Evolutionary conservation across 2,888 invertebrate species (phyloP).

Genomic region (Nemotelus nigrinus): DNA sequence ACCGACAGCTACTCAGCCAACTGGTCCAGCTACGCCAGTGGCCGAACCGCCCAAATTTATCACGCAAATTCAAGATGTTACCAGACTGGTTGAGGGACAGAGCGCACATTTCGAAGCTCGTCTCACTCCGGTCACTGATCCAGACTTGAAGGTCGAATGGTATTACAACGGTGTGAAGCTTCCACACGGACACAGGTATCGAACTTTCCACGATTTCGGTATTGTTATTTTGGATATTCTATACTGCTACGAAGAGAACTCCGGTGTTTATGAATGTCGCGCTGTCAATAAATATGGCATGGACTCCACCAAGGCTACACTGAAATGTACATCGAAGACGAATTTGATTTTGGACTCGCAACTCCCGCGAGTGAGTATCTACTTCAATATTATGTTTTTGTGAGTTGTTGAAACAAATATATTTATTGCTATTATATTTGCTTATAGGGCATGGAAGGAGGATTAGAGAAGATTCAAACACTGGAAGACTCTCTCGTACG

Average conservation of each 20-base stretch:
- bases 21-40: conserved; percentile 72
- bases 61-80: conserved; percentile 85
- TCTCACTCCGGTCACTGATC: conserved; percentile 93
- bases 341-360: conserved; percentile 92
- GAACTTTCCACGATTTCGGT: conserved; percentile 97
- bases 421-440: conserved; percentile 8
- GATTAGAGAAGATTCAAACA: conserved; percentile 90
- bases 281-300: conserved; percentile 92
- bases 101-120: conserved; percentile 94
- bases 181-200: conserved; percentile 94
- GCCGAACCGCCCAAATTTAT: conserved; percentile 89
- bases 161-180: conserved; percentile 92
- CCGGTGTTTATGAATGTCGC: conserved; percentile 91
- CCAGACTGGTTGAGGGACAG: conserved; percentile 91
- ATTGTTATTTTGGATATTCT: conserved; percentile 95
- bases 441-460: conserved; percentile 88
- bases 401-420: not conserved
- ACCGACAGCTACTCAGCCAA: conserved; percentile 70
- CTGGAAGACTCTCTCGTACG: conserved; percentile 90
- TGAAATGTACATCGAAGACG: conserved; percentile 88
- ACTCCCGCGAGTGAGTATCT: conserved; percentile 79
- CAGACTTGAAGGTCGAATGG: conserved; percentile 94
- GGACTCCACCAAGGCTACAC: conserved; percentile 83
- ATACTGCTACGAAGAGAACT: conserved; percentile 96
- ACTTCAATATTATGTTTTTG: not conserved